Base-by-base conservation (phyloP, 2,797 vertebrate genomes). In the Emys orbicularis region DNA sequence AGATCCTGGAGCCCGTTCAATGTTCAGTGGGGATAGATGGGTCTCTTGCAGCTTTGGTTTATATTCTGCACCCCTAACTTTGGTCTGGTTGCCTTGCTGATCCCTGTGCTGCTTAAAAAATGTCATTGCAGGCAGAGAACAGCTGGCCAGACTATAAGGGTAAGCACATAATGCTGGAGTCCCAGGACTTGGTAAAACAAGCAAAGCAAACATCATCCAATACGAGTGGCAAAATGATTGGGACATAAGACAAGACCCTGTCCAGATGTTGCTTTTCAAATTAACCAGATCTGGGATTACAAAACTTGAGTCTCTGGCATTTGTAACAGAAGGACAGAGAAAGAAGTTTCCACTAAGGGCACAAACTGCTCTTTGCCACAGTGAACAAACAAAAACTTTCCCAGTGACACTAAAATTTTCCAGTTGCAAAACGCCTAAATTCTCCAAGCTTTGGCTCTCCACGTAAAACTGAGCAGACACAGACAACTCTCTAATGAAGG, bases 211-310 rank as follows among this genome's bases (percentile, higher is more conserved):
- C 59, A 34, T 61, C 13, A 41, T 61, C 41, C 61, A 80, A 81
- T 84, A 82, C 4, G 61, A 21, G 31, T 47, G 81, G 56, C 44
- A 81, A 93, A 86, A 84, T 31, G 4, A 59, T 16, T 41, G 29
- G 37, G 29, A 19, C 27, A 89, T n/a, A 84, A 93, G 83, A 82
- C 47, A 53, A 68, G 80, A 53, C 68, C 25, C 90, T 90, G 83
- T 87, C 25, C 53, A 61, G 81, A 61, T 86, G 53, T 76, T 91
- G 90, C 4, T 61, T 61, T 59, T 34, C 3, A 25, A 74, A 61
- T 50, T 81, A 25, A 53, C 88, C 77, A 61, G 12, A 53, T 91
- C 81, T 91, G 49, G 83, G 82, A 88, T 74, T 81, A 90, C 61
- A 13, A 61, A 61, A 31, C 13, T 15, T 31, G 59, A 31, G 12